Evolutionary conservation across 2,113 vertebrate genomes (phyloP).

Genomic region (Centropus bengalensis): DNA sequence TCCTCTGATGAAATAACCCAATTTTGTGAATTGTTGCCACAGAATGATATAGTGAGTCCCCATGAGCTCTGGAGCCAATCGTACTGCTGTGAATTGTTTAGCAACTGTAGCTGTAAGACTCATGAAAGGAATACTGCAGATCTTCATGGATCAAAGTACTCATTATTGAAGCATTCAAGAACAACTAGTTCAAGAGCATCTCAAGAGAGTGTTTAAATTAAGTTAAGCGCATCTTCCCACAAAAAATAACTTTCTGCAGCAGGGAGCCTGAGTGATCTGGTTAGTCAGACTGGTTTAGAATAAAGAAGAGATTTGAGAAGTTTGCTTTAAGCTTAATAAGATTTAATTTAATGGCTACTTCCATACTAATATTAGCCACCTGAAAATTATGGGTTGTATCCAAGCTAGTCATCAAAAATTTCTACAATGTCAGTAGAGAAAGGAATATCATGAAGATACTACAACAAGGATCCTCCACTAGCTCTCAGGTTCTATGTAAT

Average conservation of each 20-base stretch:
- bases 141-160: constrained; percentile 34
- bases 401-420: background rate
- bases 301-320: background rate
- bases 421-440: background rate
- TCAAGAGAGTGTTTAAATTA: constrained; percentile 14
- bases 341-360: background rate
- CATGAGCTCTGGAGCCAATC: background rate
- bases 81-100: constrained; percentile 1
- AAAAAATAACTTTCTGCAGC: background rate
- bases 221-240: background rate
- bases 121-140: constrained; percentile 9
- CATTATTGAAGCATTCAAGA: background rate
- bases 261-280: background rate
- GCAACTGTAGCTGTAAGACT: background rate
- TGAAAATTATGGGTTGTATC: background rate
- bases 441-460: background rate
- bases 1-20: background rate
- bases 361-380: background rate
- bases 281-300: background rate
- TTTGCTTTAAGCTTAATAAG: background rate
- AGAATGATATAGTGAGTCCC: constrained; percentile 8
- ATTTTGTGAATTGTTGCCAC: background rate
- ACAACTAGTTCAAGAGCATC: background rate
- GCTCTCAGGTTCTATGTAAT: background rate
- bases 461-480: background rate